Evolutionary conservation across 2,797 vertebrate species (phyloP).

Genomic region (Sebastes trivittatus): DNA sequence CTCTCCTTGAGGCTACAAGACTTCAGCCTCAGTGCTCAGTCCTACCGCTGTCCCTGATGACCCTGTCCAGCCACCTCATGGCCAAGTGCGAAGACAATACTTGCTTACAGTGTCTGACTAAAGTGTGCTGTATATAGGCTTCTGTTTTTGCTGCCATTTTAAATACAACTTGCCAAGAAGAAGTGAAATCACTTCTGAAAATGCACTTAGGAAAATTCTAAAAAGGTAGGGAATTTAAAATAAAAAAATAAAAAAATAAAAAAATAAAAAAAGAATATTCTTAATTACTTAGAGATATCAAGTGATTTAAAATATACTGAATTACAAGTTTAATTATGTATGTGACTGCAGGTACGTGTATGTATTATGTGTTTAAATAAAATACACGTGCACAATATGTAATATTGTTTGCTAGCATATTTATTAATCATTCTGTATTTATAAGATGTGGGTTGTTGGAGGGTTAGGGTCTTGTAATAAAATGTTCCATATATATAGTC

Average conservation of each 20-base stretch:
- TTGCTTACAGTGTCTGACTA: not conserved
- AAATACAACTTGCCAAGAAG: not conserved
- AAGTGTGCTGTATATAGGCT: not conserved
- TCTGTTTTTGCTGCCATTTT: not conserved
- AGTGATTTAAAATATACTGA: not conserved
- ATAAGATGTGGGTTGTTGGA: not conserved
- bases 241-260: not conserved
- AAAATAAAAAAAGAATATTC: not conserved
- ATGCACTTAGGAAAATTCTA: not conserved
- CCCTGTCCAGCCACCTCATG: conserved; percentile 16
- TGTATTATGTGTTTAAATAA: not conserved
- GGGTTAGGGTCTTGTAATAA: not conserved
- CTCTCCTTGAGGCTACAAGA: conserved; percentile 44
- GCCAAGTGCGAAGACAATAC: conserved; percentile 3
- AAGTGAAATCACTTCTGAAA: not conserved
- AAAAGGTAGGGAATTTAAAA: not conserved
- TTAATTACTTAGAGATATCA: not conserved
- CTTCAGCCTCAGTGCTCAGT: conserved; percentile 57
- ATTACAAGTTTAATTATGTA: not conserved
- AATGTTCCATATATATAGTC: not conserved
- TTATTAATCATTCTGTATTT: not conserved
- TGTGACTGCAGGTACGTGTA: too few relatives aligned
- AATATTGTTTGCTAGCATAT: not conserved
- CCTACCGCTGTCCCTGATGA: conserved; percentile 52
- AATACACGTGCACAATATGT: not conserved